Conservation (phyloP, 2,797 vertebrate genomes). For the Helarctos malayanus region DNA sequence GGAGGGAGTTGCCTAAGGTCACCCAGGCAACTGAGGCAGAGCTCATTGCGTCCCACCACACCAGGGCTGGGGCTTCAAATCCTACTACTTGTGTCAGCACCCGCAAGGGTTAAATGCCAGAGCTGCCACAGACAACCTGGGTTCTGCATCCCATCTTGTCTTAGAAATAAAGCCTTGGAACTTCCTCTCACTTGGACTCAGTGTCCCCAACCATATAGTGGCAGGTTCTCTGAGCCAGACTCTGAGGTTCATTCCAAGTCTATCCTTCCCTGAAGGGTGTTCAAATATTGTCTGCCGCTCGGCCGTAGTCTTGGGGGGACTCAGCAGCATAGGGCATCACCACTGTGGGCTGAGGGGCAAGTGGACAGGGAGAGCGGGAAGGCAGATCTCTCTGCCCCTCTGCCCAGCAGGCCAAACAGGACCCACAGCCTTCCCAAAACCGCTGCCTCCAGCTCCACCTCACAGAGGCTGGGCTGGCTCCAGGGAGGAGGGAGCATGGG, state of each 20-base stretch:
- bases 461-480: neutral
- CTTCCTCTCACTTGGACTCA: neutral
- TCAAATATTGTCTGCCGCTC: neutral
- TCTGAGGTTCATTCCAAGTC: neutral
- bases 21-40: neutral
- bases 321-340: neutral
- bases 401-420: neutral
- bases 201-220: neutral
- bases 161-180: neutral
- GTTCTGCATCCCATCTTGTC: neutral
- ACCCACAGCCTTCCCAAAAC: neutral
- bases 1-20: neutral
- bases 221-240: neutral
- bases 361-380: neutral
- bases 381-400: neutral
- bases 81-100: neutral
- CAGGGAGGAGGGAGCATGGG: neutral
- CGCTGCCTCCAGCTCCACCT: neutral
- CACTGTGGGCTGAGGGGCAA: neutral
- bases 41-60: neutral
- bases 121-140: neutral
- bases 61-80: neutral
- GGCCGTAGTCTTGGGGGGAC: neutral
- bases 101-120: neutral
- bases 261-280: neutral